Evolutionary conservation across 2,888 invertebrate species (phyloP).

Genomic region (Torymus aiolomorphi): DNA sequence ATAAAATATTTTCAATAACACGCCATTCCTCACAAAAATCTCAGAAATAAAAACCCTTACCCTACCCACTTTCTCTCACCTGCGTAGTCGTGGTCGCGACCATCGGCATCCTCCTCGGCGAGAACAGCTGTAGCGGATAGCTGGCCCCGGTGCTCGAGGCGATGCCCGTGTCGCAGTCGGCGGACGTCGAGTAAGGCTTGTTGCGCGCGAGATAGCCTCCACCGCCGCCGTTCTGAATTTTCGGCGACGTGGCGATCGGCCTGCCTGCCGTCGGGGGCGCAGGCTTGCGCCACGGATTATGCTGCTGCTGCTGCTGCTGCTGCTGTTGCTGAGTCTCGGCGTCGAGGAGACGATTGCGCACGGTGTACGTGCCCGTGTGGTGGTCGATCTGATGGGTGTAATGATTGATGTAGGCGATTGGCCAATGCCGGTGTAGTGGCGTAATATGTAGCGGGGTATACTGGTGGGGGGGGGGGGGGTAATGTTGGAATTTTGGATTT

Average conservation of each 20-base stretch:
- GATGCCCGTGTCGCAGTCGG: neutral
- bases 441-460: too few species aligned
- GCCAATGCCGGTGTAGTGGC: too few species aligned
- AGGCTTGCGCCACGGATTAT: slow-evolving; percentile 51
- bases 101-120: slow-evolving; percentile 49
- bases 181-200: slow-evolving; percentile 39
- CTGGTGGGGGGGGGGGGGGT: too few species aligned
- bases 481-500: too few species aligned
- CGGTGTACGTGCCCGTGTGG: slow-evolving; percentile 44
- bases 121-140: slow-evolving; percentile 50
- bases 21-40: too few species aligned
- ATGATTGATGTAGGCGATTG: neutral
- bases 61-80: slow-evolving; percentile 7
- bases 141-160: neutral
- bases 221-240: neutral
- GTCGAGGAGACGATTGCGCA: slow-evolving; percentile 22
- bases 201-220: slow-evolving; percentile 6
- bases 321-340: slow-evolving; percentile 21
- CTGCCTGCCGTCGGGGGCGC: slow-evolving; percentile 48
- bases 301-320: slow-evolving; percentile 20
- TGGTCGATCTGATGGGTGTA: slow-evolving; percentile 6
- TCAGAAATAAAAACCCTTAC: too few species aligned
- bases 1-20: too few species aligned
- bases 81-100: slow-evolving; percentile 48
- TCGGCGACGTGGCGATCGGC: slow-evolving; percentile 30